These are phyloP conservation scores for Neodiprion lecontei DNA, from an alignment of 1,140 invertebrate species.

Conservation along the genomic window DNA sequence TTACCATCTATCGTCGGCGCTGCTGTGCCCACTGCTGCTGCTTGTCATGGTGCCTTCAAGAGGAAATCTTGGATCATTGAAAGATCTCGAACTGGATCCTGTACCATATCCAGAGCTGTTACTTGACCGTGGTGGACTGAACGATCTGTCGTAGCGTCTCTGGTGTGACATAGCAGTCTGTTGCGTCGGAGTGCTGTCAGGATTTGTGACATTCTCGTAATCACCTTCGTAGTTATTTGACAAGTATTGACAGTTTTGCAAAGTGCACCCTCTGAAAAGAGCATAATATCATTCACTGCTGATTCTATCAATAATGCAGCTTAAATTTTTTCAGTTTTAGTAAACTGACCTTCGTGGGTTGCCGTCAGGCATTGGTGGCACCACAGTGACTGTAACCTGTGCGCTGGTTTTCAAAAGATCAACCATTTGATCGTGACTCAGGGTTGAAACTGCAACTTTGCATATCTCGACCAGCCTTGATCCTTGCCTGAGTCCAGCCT, in stretches of 20 bases:
- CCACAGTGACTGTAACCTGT: constrained; percentile 83
- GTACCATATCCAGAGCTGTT: constrained; percentile 87
- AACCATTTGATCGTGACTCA: constrained; percentile 93
- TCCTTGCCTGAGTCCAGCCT: constrained; percentile 88
- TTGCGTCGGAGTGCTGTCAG: constrained; percentile 63
- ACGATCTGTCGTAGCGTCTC: constrained; percentile 74
- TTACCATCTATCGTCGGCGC: constrained; percentile 71
- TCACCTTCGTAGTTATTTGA: constrained; percentile 71
- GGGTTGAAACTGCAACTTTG: constrained; percentile 86
- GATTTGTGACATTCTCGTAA: constrained; percentile 73
- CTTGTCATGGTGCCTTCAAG: constrained; percentile 68
- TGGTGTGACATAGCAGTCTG: constrained; percentile 64
- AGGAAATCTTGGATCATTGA: constrained; percentile 65
- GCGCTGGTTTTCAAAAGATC: constrained; percentile 90
- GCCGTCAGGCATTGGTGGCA: constrained; percentile 77
- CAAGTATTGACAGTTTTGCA: constrained; percentile 74
- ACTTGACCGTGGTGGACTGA: constrained; percentile 82
- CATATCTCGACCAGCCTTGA: constrained; percentile 93
- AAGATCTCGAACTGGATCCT: constrained; percentile 77
- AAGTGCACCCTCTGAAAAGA: constrained; percentile 68
- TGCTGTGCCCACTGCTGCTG: constrained; percentile 71
- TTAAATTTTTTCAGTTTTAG: background rate
- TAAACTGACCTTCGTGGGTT: constrained; percentile 66
- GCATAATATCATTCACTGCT: background rate
- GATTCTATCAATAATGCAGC: too few relatives aligned